phyloP scores from a whole-genome alignment of 2,797 vertebrate genomes.

The Streptopelia turtur region DNA sequence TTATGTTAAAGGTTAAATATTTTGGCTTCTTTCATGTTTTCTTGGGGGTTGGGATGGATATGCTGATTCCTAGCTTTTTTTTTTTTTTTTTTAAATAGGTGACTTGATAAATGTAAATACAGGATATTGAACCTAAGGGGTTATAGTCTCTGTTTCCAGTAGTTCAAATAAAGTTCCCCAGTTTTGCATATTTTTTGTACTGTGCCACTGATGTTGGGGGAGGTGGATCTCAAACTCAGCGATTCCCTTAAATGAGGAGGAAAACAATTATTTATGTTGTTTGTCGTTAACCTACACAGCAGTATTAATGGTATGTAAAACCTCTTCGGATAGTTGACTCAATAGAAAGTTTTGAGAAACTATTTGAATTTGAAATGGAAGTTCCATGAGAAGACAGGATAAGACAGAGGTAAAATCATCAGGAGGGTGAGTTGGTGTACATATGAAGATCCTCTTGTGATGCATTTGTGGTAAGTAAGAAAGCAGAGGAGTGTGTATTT shows the following conservation, averaged over 20 bases:
- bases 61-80: not conserved
- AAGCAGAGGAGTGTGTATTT: not conserved
- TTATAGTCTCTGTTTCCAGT: not conserved
- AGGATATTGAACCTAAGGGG: not conserved
- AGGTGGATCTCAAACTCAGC: not conserved
- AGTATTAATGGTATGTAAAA: conserved; percentile 16
- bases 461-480: not conserved
- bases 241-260: not conserved
- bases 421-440: not conserved
- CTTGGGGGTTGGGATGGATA: not conserved
- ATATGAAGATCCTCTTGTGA: not conserved
- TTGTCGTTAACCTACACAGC: conserved; percentile 33
- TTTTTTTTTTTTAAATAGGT: not conserved
- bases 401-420: not conserved
- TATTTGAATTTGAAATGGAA: not conserved
- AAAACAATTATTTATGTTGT: conserved; percentile 42
- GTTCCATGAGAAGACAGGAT: not conserved
- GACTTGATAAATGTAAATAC: not conserved
- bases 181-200: not conserved
- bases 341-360: not conserved
- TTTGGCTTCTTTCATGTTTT: not conserved
- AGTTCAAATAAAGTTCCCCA: not conserved
- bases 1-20: not conserved
- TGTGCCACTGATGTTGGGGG: not conserved
- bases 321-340: not conserved